Evolutionary conservation across 2,113 vertebrate genomes (phyloP), one percentile per base, ranked within the genome.

Genomic region (Pyrgilauda ruficollis): DNA sequence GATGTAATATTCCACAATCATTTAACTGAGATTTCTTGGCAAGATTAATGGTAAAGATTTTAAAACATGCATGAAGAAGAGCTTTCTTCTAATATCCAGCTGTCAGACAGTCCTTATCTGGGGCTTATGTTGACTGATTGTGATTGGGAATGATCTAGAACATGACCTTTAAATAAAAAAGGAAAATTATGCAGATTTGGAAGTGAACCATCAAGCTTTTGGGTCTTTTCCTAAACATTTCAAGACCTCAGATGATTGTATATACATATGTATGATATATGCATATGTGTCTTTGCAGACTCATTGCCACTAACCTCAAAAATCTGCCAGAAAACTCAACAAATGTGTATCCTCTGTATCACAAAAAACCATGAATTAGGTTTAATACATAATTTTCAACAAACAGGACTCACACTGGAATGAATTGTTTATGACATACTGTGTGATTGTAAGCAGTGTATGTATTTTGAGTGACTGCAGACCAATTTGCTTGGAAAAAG

Each of bases 31-130:
- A 97, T 97, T 96, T 91, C 55, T 70, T 19, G 58, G 81, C 39
- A 95, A 97, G 96, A 97, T 97, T 95, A 92, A 89, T n/a, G 46
- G 74, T 39, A 72, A 87, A 93, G 52, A 89, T 87, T 61, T 93
- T 90, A 93, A 97, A 96, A 94, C 69, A 87, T 84, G 90, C 69
- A 59, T 68, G 55, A 94, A 93, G 49, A 86, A 66, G 33, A 87
- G 46, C 63, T 96, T 92, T 94, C 58, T 72, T 86, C 62, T 84
- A 93, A 96, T 89, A 96, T 24, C 55, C 76, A 87, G 44, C 69
- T 82, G 73, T 86, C 90, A 95, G 55, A 58, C 69, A 73, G 90
- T 70, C 52, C 59, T 91, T 94, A 87, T 95, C 86, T 62, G 24
- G 6, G 28, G 47, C 63, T 95, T 89, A 84, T 52, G 31, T 33